Evolutionary conservation across 2,113 vertebrate species (phyloP).

Genomic region (Triplophysa rosa): DNA sequence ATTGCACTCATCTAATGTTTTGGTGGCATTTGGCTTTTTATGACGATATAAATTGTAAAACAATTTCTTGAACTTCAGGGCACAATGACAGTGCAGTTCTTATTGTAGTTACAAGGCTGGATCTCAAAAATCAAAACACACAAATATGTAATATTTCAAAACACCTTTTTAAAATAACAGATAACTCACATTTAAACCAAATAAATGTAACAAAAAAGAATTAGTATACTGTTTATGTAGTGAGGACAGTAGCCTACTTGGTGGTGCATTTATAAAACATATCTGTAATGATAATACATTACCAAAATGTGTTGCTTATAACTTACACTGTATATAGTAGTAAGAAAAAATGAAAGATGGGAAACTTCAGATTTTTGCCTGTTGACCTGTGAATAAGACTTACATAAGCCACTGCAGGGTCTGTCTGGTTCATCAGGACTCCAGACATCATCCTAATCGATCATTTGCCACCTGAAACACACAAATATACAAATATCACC

Average conservation of each 20-base stretch:
- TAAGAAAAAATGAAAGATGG: neutral
- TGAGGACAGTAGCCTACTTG: neutral
- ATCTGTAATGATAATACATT: too few species aligned
- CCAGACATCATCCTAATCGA: neutral
- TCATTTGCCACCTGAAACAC: neutral
- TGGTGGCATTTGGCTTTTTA: neutral
- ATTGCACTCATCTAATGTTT: too few species aligned
- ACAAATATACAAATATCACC: constrained; percentile 5
- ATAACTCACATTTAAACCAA: too few species aligned
- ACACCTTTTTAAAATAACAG: too few species aligned
- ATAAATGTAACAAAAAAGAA: too few species aligned
- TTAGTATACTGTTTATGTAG: neutral
- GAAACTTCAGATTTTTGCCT: neutral
- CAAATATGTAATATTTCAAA: too few species aligned
- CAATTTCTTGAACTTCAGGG: neutral
- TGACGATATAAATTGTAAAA: neutral
- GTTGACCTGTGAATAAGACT: neutral
- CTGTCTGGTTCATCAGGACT: neutral
- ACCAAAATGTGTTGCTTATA: too few species aligned
- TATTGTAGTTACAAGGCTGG: neutral
- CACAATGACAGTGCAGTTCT: neutral
- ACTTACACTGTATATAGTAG: too few species aligned
- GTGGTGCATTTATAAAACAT: neutral
- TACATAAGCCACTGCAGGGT: neutral
- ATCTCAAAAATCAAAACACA: neutral